These are phyloP conservation scores for Epinephelus coioides DNA, from an alignment of 2,797 vertebrate genomes.

Conservation along the genomic window DNA sequence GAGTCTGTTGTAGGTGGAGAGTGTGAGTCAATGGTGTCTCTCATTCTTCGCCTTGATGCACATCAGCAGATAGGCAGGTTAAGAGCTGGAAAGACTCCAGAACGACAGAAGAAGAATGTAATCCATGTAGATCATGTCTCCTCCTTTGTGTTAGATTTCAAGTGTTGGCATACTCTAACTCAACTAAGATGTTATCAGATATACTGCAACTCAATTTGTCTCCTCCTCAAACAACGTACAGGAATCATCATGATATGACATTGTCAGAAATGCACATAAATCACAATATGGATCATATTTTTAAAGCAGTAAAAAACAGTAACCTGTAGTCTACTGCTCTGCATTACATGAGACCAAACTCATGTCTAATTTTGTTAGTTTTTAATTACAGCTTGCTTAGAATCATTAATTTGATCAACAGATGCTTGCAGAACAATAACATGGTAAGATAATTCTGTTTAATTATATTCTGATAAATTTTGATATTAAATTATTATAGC, in stretches of 20 bases:
- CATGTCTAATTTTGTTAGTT: not conserved
- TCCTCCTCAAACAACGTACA: no score
- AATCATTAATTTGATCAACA: not conserved
- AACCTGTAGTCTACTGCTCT: not conserved
- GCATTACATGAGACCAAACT: not conserved
- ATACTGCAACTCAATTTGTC: no score
- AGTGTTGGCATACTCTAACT: constrained; percentile 7
- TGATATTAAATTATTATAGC: not conserved
- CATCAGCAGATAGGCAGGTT: constrained; percentile 31
- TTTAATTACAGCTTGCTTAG: no score
- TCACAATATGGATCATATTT: not conserved
- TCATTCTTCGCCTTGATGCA: constrained; percentile 25
- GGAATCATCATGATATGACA: not conserved
- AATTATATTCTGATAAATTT: not conserved
- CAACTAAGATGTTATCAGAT: not conserved
- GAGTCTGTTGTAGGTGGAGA: constrained; percentile 48
- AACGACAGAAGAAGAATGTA: constrained; percentile 17
- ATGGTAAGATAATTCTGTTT: not conserved
- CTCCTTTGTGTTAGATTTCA: not conserved
- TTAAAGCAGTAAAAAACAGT: not conserved
- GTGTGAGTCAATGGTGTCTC: constrained; percentile 54
- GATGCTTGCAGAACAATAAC: not conserved
- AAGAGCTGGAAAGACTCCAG: constrained; percentile 55
- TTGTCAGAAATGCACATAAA: not conserved
- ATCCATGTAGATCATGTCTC: constrained; percentile 22